phyloP scores from a whole-genome alignment of 2,113 vertebrate species.

The Pseudonaja textilis region DNA sequence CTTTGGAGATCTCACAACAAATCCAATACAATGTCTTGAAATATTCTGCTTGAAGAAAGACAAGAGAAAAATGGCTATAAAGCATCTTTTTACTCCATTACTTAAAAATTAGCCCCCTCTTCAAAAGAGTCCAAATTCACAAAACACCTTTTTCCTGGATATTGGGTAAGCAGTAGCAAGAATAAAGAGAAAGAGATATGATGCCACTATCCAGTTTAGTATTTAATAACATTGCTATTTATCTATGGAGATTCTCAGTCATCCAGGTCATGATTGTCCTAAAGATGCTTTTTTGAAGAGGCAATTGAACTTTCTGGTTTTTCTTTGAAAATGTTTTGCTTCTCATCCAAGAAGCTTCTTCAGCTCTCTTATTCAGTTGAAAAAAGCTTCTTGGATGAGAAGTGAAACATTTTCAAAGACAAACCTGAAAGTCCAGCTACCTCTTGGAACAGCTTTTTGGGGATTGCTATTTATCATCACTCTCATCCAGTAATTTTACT shows the following conservation, averaged over 20 bases:
- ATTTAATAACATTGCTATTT: background rate
- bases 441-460: too few relatives aligned
- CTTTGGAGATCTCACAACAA: background rate
- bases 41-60: constrained; percentile 13
- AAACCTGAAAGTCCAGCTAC: too few relatives aligned
- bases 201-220: background rate
- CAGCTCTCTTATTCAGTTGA: too few relatives aligned
- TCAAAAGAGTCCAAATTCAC: background rate
- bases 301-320: too few relatives aligned
- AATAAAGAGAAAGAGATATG: background rate
- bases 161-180: background rate
- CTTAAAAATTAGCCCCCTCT: background rate
- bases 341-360: too few relatives aligned
- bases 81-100: constrained; percentile 23
- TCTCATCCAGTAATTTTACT: background rate
- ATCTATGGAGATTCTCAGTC: background rate
- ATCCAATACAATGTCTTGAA: constrained; percentile 22
- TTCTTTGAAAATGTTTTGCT: too few relatives aligned
- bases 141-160: background rate
- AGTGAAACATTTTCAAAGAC: too few relatives aligned
- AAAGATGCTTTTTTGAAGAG: too few relatives aligned
- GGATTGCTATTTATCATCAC: background rate
- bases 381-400: too few relatives aligned
- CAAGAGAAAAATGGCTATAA: constrained; percentile 25
- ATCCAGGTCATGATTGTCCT: too few relatives aligned